Evolutionary conservation across 2,113 vertebrate genomes (phyloP), one percentile per base, ranked within the genome.

Genomic region (Saccopteryx leptura): DNA sequence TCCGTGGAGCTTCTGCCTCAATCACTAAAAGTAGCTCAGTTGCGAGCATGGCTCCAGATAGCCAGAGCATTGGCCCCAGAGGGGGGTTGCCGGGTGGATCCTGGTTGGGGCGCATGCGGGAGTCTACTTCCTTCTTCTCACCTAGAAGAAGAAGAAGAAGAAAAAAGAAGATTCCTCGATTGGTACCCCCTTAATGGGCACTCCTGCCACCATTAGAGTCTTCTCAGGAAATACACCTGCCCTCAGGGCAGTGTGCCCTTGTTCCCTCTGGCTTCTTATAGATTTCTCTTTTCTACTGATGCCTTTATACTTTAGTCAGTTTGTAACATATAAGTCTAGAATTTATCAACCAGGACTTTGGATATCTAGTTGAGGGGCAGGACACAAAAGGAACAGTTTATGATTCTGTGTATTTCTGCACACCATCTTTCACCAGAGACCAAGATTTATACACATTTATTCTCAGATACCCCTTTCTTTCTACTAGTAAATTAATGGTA

Each of bases 401-500:
- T 80, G 69, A 95, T 60, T 96, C 81, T 90, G 54, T 48, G 10
- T 89, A 88, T 79, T 95, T 86, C 56, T 88, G 28, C 46, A 86
- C 52, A 76, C 26, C 50, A 80, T 72, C 75, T 91, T 89, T 87
- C 52, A 89, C 78, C 78, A 75, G n/a, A 94, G 63, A 90, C 39
- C 61, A 95, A 94, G 58, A 88, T 88, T 88, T 88, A 84, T 5
- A 91, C 56, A 93, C 86, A 95, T 93, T 94, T 96, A 89, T 75
- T 84, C 91, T 94, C 81, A 94, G 86, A 89, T 66, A 93, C 69
- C 76, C 39, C 91, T 89, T 90, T 90, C 52, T 56, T 74, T 89
- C 33, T 95, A 84, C 76, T 86, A 93, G 82, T 54, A 93, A 95
- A 96, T 90, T 92, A 89, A 95, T 93, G 81, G 68, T 82, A 93